Percentiles rank a stretch among this genome's conserved stretches.
Conservation (phyloP, 2,888 invertebrate genomes). For the Acrocera orbiculus region DNA sequence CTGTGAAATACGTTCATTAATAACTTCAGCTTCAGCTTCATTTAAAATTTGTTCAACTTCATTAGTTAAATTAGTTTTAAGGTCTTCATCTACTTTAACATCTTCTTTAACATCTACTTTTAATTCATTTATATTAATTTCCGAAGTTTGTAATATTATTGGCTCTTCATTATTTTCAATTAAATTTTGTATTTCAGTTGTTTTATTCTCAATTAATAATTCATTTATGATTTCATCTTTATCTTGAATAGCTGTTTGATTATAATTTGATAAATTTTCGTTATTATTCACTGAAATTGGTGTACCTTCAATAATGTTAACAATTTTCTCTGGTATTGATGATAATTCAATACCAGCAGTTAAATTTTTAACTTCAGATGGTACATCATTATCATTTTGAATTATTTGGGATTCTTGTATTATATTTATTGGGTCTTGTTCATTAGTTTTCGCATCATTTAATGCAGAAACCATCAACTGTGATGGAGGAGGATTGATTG, state of each 20-base stretch:
- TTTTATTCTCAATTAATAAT: too few species aligned
- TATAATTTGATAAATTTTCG: too few species aligned
- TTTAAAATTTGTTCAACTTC: too few species aligned
- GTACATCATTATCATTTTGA: neutral
- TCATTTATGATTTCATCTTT: too few species aligned
- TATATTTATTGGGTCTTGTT: slow-evolving; percentile 6
- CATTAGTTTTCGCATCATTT: slow-evolving; percentile 16
- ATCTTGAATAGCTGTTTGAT: too few species aligned
- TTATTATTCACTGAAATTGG: too few species aligned
- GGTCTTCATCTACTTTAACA: slow-evolving; percentile 1
- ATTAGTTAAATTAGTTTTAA: neutral
- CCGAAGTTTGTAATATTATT: too few species aligned
- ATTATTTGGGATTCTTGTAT: neutral
- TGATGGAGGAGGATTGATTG: slow-evolving; percentile 55
- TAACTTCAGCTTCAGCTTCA: slow-evolving; percentile 5
- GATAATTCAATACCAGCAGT: neutral
- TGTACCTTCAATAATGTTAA: too few species aligned
- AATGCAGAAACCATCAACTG: slow-evolving; percentile 54
- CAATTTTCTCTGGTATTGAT: too few species aligned
- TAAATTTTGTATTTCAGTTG: too few species aligned
- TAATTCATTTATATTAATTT: slow-evolving; percentile 1
- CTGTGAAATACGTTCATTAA: slow-evolving; percentile 10
- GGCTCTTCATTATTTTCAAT: too few species aligned
- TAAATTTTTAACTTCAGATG: neutral
- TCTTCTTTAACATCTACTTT: neutral